Evolutionary conservation across 2,888 invertebrate genomes (phyloP).

Genomic region (Lepetodrilus schrolli): DNA sequence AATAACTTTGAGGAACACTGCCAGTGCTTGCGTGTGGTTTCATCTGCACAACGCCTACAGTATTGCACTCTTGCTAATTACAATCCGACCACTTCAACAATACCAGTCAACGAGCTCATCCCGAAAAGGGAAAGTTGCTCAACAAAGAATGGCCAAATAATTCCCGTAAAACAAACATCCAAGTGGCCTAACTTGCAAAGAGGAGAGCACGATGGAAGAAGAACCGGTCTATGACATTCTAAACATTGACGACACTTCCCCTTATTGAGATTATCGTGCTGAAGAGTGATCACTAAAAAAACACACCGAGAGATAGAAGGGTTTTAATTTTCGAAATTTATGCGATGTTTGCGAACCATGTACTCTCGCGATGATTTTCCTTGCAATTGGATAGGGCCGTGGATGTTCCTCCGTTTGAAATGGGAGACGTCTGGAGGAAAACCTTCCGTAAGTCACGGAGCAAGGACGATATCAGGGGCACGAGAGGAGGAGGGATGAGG

Average conservation of each 20-base stretch:
- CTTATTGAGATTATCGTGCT: too few species aligned
- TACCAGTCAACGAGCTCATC: constrained; percentile 29
- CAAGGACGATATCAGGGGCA: not conserved
- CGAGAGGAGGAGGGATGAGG: not conserved
- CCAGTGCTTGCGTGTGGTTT: constrained; percentile 19
- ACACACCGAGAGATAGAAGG: too few species aligned
- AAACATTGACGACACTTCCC: constrained; percentile 30
- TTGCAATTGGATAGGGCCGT: constrained; percentile 20
- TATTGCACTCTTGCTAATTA: constrained; percentile 36
- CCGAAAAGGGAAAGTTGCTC: constrained; percentile 38
- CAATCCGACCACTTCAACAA: constrained; percentile 33
- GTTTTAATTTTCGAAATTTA: constrained; percentile 30
- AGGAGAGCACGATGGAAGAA: not conserved
- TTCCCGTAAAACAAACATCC: constrained; percentile 16
- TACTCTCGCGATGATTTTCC: constrained; percentile 30
- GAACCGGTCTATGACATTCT: not conserved
- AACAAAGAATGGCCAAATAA: constrained; percentile 35
- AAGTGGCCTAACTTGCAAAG: constrained; percentile 27
- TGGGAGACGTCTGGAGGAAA: not conserved
- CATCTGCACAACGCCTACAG: constrained; percentile 4
- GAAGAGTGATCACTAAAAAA: too few species aligned
- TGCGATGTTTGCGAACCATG: constrained; percentile 30
- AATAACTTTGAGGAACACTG: constrained; percentile 15
- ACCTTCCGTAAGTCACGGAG: not conserved
- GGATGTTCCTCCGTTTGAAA: constrained; percentile 31